Percentiles rank a stretch among this genome's conserved stretches.
phyloP scores from a whole-genome alignment of 2,888 invertebrate genomes.

The Oegoconia quadripuncta region DNA sequence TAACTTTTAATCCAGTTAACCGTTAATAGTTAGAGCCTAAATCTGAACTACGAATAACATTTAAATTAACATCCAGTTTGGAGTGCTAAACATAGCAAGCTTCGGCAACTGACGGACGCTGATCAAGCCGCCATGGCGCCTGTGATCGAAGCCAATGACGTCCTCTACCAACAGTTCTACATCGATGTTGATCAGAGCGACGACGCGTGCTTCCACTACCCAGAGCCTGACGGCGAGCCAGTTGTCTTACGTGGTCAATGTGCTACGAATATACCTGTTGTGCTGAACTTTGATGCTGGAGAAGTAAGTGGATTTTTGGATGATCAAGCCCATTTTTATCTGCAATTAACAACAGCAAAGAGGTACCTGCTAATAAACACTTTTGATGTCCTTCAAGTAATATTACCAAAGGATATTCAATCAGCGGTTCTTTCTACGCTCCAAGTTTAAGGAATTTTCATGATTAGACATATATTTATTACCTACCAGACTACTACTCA shows the following conservation, averaged over 20 bases:
- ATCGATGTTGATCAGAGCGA: conserved; percentile 41
- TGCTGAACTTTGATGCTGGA: conserved; percentile 38
- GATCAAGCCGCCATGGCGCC: conserved; percentile 36
- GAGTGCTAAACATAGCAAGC: conserved; percentile 62
- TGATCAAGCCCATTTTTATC: no score
- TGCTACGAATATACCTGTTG: conserved; percentile 44
- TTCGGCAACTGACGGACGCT: conserved; percentile 30
- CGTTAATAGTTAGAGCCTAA: no score
- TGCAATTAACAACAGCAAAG: background rate
- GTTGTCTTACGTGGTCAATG: conserved; percentile 63
- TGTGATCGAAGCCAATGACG: conserved; percentile 33
- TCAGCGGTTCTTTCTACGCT: no score
- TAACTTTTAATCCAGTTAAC: no score
- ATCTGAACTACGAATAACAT: background rate
- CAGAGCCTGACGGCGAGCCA: conserved; percentile 30
- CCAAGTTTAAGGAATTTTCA: no score
- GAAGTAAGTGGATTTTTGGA: conserved; percentile 37
- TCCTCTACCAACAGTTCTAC: conserved; percentile 45
- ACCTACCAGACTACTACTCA: no score
- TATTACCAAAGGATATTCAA: no score
- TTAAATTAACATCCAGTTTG: conserved; percentile 42
- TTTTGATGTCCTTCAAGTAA: background rate
- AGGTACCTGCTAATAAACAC: background rate
- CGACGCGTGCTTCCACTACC: conserved; percentile 61
- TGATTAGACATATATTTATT: no score